phyloP scores from a whole-genome alignment of 2,888 invertebrate species.

The Tanypteryx hageni region DNA sequence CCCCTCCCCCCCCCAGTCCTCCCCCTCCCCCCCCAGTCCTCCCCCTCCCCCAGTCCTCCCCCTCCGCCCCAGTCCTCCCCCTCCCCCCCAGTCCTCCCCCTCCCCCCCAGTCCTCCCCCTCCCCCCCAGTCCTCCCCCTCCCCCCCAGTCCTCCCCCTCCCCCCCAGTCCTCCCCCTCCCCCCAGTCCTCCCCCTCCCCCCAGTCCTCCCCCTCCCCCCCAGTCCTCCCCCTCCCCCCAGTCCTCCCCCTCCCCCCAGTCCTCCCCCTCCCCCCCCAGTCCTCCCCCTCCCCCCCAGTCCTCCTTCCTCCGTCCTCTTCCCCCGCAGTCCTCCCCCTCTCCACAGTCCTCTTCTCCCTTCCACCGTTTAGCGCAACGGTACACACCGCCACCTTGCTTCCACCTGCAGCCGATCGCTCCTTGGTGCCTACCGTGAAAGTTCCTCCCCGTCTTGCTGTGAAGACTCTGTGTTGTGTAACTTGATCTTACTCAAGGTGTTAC shows the following conservation, averaged over 20 bases:
- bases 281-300: background rate
- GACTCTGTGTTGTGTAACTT: constrained; percentile 50
- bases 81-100: constrained; percentile 42
- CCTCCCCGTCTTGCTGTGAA: background rate
- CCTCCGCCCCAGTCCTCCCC: background rate
- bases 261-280: constrained; percentile 53
- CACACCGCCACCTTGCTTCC: background rate
- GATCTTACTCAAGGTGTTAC: constrained; percentile 61
- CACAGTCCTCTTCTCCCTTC: constrained; percentile 33
- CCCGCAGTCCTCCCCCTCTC: no score
- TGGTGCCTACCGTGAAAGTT: constrained; percentile 40
- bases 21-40: background rate
- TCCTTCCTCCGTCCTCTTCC: constrained; percentile 57
- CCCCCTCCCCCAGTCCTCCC: constrained; percentile 53
- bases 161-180: constrained; percentile 20
- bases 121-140: constrained; percentile 28
- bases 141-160: constrained; percentile 45
- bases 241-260: background rate
- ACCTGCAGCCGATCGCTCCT: constrained; percentile 19
- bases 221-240: constrained; percentile 54
- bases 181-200: constrained; percentile 50
- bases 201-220: constrained; percentile 1
- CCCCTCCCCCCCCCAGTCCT: constrained; percentile 58
- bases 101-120: constrained; percentile 32
- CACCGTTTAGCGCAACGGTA: background rate